Conservation (phyloP, 1,140 invertebrate genomes). For the Sarcophaga bullata region DNA sequence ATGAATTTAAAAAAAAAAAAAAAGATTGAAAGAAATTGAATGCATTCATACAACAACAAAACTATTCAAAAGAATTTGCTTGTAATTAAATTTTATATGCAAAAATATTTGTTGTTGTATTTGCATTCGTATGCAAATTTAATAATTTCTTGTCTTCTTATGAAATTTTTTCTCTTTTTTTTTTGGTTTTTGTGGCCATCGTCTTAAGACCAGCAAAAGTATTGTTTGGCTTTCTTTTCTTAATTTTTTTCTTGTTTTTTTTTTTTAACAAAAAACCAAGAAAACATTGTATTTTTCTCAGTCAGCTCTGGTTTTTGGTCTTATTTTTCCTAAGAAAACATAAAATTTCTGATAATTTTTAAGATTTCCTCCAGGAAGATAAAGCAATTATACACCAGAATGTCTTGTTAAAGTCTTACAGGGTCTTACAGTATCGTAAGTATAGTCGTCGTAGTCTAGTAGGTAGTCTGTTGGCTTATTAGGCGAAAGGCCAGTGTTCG, state of each 20-base stretch:
- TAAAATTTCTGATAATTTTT: neutral
- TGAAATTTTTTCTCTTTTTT: neutral
- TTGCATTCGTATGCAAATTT: constrained; percentile 19
- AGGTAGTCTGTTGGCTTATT: too few species aligned
- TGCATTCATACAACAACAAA: neutral
- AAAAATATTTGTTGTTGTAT: neutral
- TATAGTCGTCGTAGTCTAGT: too few species aligned
- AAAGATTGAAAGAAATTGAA: neutral
- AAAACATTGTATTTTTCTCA: too few species aligned
- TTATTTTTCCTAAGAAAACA: neutral
- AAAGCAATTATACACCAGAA: neutral
- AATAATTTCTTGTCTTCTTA: neutral
- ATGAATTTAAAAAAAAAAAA: neutral
- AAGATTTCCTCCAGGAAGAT: neutral
- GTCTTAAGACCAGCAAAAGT: neutral
- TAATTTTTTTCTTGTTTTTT: too few species aligned
- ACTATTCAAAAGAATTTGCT: neutral
- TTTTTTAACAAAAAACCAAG: too few species aligned
- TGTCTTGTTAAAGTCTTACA: neutral
- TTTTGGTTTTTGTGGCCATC: neutral
- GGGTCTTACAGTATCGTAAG: neutral
- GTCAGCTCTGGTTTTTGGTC: neutral
- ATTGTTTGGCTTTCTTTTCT: neutral
- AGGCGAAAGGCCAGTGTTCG: neutral
- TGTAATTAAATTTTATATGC: constrained; percentile 22